A percentile compares a stretch with the other conserved stretches of the same genome.
Conservation (phyloP, 1,140 invertebrate genomes). For the Parasteatoda tepidariorum region DNA sequence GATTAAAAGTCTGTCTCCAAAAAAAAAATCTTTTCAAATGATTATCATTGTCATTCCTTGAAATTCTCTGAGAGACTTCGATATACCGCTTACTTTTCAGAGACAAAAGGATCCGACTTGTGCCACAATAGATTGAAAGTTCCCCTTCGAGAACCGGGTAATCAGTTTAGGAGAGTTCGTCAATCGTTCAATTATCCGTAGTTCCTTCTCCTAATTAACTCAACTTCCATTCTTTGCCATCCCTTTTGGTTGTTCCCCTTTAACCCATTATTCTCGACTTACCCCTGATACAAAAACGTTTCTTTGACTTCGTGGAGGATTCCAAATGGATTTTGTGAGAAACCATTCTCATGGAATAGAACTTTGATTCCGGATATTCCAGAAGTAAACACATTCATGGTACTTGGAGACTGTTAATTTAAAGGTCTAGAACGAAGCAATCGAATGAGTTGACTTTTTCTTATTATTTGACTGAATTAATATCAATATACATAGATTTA, state of each 20-base stretch:
- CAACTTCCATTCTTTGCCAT: background rate
- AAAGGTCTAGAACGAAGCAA: too few relatives aligned
- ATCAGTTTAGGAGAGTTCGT: constrained; percentile 34
- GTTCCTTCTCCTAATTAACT: constrained; percentile 40
- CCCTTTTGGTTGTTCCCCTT: background rate
- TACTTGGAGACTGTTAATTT: background rate
- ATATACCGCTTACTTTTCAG: background rate
- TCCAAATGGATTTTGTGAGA: background rate
- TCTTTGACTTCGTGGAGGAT: background rate
- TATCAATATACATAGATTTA: too few relatives aligned
- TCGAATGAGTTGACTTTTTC: too few relatives aligned
- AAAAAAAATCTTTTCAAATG: background rate
- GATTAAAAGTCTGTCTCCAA: background rate
- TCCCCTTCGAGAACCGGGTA: background rate
- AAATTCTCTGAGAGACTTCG: background rate
- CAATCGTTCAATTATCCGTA: constrained; percentile 45
- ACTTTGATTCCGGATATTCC: background rate
- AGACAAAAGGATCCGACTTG: background rate
- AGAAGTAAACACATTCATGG: background rate
- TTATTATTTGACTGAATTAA: too few relatives aligned
- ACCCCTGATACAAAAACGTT: background rate
- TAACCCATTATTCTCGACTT: background rate
- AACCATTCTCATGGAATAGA: background rate
- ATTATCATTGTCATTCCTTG: background rate
- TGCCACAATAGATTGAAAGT: constrained; percentile 20